Evolutionary conservation across 2,113 vertebrate genomes (phyloP).

Genomic region (Sinocyclocheilus anophthalmus): DNA sequence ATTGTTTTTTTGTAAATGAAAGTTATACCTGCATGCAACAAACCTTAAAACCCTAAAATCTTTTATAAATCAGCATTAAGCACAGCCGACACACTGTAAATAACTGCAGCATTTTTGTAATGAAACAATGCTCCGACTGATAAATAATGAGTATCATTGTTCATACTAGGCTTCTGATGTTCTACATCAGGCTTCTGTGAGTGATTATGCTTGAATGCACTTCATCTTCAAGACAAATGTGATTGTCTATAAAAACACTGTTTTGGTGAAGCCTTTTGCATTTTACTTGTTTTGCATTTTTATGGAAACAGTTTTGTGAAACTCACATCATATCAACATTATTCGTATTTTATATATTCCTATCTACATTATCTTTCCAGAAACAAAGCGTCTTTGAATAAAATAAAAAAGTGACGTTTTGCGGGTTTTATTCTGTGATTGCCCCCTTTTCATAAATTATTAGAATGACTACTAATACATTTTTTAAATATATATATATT

Average conservation of each 20-base stretch:
- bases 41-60: not conserved
- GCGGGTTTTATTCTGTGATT: not conserved
- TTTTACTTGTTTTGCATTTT: too few relatives aligned
- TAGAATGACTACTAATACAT: not conserved
- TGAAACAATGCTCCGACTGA: not conserved
- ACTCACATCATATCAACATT: not conserved
- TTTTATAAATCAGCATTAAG: not conserved
- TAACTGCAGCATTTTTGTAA: not conserved
- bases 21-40: not conserved
- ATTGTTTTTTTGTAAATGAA: not conserved
- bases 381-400: not conserved
- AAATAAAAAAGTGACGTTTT: not conserved
- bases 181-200: too few relatives aligned
- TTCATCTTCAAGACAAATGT: not conserved
- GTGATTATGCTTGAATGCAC: too few relatives aligned
- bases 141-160: not conserved
- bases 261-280: too few relatives aligned
- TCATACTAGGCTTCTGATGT: not conserved
- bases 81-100: not conserved
- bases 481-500: not conserved
- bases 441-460: not conserved
- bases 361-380: not conserved
- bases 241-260: too few relatives aligned
- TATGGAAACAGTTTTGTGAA: too few relatives aligned
- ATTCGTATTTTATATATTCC: not conserved